These are phyloP conservation scores for Sarcophaga caerulescens DNA, from an alignment of 2,888 invertebrate genomes.

Conservation along the genomic window DNA sequence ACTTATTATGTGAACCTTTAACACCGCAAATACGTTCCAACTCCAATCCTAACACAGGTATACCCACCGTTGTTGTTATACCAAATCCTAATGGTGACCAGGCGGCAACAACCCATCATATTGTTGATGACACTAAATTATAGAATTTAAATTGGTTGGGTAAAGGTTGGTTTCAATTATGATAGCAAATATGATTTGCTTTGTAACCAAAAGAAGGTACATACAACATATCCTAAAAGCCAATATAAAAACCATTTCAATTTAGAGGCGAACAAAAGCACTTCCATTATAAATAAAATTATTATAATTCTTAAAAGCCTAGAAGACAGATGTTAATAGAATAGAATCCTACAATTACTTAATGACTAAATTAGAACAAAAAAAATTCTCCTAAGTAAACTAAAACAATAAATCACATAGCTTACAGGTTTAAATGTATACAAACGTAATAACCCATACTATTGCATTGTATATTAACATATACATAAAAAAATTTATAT, in stretches of 20 bases:
- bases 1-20: constrained; percentile 72
- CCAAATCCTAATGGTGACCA: constrained; percentile 76
- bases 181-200: constrained; percentile 38
- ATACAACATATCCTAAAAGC: constrained; percentile 46
- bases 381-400: background rate
- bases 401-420: background rate
- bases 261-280: constrained; percentile 5
- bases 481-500: background rate
- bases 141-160: constrained; percentile 73
- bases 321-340: background rate
- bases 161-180: constrained; percentile 70
- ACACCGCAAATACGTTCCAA: constrained; percentile 64
- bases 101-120: constrained; percentile 72
- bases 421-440: background rate
- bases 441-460: background rate
- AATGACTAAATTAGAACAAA: background rate
- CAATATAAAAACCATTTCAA: constrained; percentile 21
- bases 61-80: constrained; percentile 78
- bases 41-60: constrained; percentile 52
- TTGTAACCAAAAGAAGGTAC: constrained; percentile 2
- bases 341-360: background rate
- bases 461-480: background rate
- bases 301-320: too few species aligned
- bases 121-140: constrained; percentile 79
- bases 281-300: background rate